phyloP scores from a whole-genome alignment of 2,113 vertebrate genomes.

The Nipponia nippon region DNA sequence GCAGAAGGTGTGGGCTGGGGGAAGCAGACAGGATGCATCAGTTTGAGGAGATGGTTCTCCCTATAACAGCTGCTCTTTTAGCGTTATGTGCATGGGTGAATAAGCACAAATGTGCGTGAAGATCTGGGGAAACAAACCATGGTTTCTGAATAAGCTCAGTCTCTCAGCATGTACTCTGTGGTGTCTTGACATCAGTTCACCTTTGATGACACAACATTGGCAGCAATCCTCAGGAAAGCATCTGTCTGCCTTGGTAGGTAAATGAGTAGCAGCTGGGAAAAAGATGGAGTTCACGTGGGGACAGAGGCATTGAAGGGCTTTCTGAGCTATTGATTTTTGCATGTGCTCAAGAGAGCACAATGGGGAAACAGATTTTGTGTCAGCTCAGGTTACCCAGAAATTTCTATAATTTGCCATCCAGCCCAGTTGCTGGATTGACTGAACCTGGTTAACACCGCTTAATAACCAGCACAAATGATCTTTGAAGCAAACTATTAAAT shows the following conservation, averaged over 20 bases:
- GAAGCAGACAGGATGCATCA: background rate
- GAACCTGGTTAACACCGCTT: background rate
- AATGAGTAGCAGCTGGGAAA: slow-evolving; percentile 35
- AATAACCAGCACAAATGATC: background rate
- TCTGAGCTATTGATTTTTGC: slow-evolving; percentile 33
- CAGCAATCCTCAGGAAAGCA: background rate
- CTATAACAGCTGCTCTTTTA: background rate
- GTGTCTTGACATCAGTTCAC: background rate
- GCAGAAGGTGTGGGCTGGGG: background rate
- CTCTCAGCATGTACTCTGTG: background rate
- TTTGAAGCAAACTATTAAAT: background rate
- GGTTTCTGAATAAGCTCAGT: background rate
- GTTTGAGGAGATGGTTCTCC: background rate
- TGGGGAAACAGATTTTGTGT: background rate
- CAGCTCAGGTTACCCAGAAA: background rate
- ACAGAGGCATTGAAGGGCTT: slow-evolving; percentile 13
- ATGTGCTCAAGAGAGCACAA: background rate
- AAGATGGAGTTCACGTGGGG: background rate
- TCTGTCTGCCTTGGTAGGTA: slow-evolving; percentile 32
- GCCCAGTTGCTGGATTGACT: background rate
- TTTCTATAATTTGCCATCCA: background rate
- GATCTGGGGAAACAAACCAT: background rate
- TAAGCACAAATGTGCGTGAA: background rate
- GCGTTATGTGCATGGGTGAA: background rate
- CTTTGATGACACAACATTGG: background rate